Percentiles rank a stretch among this genome's conserved stretches.
Conservation (phyloP, 35 echinoderm and acorn worm species). For the Eucidaris tribuloides region DNA sequence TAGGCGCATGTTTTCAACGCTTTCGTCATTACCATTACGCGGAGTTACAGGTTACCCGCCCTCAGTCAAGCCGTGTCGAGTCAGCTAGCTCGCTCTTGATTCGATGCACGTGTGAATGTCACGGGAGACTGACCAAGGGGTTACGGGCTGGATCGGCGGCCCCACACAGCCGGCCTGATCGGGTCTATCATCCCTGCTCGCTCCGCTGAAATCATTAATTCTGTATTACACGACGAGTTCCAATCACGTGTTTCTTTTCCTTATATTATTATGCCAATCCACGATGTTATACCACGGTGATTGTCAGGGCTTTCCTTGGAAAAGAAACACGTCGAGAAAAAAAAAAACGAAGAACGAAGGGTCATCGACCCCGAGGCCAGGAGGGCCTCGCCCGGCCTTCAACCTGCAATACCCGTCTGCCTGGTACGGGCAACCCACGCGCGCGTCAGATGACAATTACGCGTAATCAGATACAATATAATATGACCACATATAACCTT, state of each 20-base stretch:
- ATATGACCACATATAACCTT: too few relatives aligned
- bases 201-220: conserved; percentile 1
- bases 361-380: conserved; percentile 11
- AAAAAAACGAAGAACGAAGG: neutral
- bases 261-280: neutral
- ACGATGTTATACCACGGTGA: conserved; percentile 12
- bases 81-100: conserved; percentile 7
- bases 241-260: conserved; percentile 25
- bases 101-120: conserved; percentile 29
- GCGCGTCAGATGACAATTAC: too few relatives aligned
- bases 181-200: conserved; percentile 1
- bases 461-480: too few relatives aligned
- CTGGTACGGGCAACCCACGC: too few relatives aligned
- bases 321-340: neutral
- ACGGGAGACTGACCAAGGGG: conserved; percentile 17
- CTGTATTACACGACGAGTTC: conserved; percentile 18
- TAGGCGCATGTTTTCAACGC: conserved; percentile 16
- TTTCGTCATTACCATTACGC: conserved; percentile 32
- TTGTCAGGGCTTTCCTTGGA: conserved; percentile 22
- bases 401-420: too few relatives aligned
- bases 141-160: neutral
- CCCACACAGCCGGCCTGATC: neutral
- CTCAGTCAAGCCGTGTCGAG: neutral
- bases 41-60: conserved; percentile 11
- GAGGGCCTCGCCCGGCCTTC: conserved; percentile 9